Percentiles rank a stretch among this genome's conserved stretches.
phyloP scores from a whole-genome alignment of 2,113 vertebrate species.

The Xenopus tropicalis region UCB_Xtro_10.0 CM004446.2:140600501-140601000 shows the following conservation, averaged over 20 bases:
- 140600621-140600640: slow-evolving; percentile 86
- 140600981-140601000: not conserved
- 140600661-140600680: slow-evolving; percentile 76
- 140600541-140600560: slow-evolving; percentile 69
- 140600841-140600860: slow-evolving; percentile 68
- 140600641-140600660: slow-evolving; percentile 84
- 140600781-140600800: slow-evolving; percentile 98
- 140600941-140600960: slow-evolving; percentile 46
- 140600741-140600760: slow-evolving; percentile 99
- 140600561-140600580: slow-evolving; percentile 67
- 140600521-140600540: slow-evolving; percentile 47
- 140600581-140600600: slow-evolving; percentile 74
- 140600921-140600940: slow-evolving; percentile 57
- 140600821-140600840: slow-evolving; percentile 84
- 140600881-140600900: not conserved
- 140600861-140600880: slow-evolving; percentile 40
- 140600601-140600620: slow-evolving; percentile 75
- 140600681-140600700: slow-evolving; percentile 84
- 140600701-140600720: slow-evolving; percentile 95
- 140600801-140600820: slow-evolving; percentile 96
- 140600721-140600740: slow-evolving; percentile 90
- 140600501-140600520: not conserved
- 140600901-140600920: slow-evolving; percentile 41
- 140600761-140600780: slow-evolving; percentile 99
- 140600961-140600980: not conserved